Evolutionary conservation across 2,113 vertebrate genomes (phyloP).

Genomic region (Charadrius vociferus): DNA sequence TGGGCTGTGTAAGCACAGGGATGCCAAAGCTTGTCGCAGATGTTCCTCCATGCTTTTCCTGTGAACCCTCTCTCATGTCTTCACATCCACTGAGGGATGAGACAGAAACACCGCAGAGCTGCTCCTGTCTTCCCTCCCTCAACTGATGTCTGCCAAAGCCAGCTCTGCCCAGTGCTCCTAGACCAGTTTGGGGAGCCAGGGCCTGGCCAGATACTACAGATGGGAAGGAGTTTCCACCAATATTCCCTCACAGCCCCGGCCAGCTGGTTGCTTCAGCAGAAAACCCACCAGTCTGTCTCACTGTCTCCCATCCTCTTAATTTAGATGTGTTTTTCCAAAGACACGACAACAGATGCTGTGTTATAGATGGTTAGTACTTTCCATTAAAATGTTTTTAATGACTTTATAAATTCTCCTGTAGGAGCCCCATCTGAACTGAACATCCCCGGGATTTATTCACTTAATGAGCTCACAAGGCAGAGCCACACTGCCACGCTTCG

Average conservation of each 20-base stretch:
- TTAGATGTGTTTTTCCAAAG: conserved; percentile 17
- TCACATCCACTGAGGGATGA: neutral
- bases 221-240: conserved; percentile 25
- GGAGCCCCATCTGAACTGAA: neutral
- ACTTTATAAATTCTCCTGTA: conserved; percentile 38
- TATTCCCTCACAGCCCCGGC: neutral
- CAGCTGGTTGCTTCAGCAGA: conserved; percentile 19
- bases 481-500: neutral
- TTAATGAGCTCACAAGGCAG: neutral
- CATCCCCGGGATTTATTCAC: neutral
- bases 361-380: conserved; percentile 24
- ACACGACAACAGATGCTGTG: neutral
- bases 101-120: neutral
- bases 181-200: neutral
- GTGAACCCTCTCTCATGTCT: accelerated
- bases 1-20: accelerated
- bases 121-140: neutral
- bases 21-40: neutral
- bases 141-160: neutral
- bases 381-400: conserved; percentile 12
- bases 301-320: conserved; percentile 31
- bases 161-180: neutral
- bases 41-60: neutral
- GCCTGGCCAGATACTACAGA: conserved; percentile 5
- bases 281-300: conserved; percentile 34